Percentiles rank a stretch among this genome's conserved stretches.
These are phyloP conservation scores for Acanthosepion esculentum DNA, from an alignment of 2,888 invertebrate genomes.

Conservation along the genomic window DNA sequence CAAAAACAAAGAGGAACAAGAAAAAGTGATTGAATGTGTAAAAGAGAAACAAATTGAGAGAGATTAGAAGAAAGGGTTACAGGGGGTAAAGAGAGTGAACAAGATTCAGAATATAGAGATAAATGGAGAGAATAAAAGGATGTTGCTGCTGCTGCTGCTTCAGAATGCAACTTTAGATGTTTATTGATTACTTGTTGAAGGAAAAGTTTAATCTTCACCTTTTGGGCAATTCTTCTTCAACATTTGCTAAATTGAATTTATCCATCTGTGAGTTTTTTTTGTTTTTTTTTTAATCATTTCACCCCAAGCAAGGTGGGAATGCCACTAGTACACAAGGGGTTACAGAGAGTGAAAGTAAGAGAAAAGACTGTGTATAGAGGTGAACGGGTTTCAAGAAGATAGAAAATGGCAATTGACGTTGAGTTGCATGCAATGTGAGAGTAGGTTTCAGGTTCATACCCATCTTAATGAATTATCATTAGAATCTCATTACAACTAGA, in stretches of 20 bases:
- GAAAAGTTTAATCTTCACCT: slow-evolving; percentile 18
- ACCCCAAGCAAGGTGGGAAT: too few species aligned
- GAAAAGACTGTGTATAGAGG: too few species aligned
- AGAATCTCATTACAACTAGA: neutral
- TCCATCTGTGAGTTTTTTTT: neutral
- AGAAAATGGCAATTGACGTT: too few species aligned
- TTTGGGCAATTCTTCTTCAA: slow-evolving; percentile 12
- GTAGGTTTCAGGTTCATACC: neutral
- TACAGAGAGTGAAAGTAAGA: too few species aligned
- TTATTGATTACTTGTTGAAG: slow-evolving; percentile 8
- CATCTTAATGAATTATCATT: neutral
- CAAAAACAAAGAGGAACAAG: neutral
- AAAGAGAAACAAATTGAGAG: neutral
- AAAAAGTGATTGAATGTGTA: neutral
- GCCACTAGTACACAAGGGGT: too few species aligned
- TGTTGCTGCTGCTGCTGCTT: neutral
- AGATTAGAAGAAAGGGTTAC: neutral
- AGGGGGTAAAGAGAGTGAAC: neutral
- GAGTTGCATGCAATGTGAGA: neutral
- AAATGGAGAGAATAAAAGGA: neutral
- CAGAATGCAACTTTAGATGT: neutral
- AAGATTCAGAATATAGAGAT: neutral
- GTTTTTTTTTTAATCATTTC: too few species aligned
- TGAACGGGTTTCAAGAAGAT: too few species aligned
- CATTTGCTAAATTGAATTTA: slow-evolving; percentile 9